Evolutionary conservation across 2,888 invertebrate species (phyloP).

Genomic region (Agriopis leucophaearia): DNA sequence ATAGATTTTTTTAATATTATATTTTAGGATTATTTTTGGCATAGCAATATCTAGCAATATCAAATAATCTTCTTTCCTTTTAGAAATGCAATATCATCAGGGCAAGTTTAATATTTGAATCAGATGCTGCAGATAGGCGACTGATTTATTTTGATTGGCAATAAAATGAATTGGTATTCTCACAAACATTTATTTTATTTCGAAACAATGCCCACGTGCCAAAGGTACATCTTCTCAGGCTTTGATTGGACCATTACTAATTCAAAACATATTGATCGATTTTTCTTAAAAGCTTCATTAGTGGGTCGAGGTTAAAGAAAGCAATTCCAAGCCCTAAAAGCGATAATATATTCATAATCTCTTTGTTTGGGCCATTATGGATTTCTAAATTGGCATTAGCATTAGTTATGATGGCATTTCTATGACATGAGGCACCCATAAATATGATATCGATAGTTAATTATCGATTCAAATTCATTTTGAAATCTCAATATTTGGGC

Average conservation of each 20-base stretch:
- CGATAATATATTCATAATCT: slow-evolving; percentile 58
- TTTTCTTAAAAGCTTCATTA: slow-evolving; percentile 53
- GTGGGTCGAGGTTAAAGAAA: slow-evolving; percentile 63
- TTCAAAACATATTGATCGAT: slow-evolving; percentile 52
- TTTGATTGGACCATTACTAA: slow-evolving; percentile 32
- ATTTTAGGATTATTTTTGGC: too few relatives aligned
- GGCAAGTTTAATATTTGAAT: not conserved
- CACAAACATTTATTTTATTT: slow-evolving; percentile 34
- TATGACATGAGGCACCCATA: slow-evolving; percentile 53
- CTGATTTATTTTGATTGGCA: slow-evolving; percentile 9
- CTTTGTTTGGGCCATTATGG: slow-evolving; percentile 59
- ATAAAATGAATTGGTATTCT: slow-evolving; percentile 13
- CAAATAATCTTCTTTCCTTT: not conserved
- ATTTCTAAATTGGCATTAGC: slow-evolving; percentile 66
- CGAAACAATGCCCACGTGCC: slow-evolving; percentile 33
- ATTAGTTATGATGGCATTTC: slow-evolving; percentile 63
- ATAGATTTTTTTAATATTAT: too few relatives aligned
- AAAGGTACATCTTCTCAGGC: slow-evolving; percentile 41
- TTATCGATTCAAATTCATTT: slow-evolving; percentile 55
- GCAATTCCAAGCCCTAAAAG: slow-evolving; percentile 53
- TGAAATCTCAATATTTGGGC: slow-evolving; percentile 38
- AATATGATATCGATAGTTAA: slow-evolving; percentile 53
- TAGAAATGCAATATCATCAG: not conserved
- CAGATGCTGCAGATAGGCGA: not conserved
- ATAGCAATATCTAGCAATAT: not conserved